Percentiles rank a stretch among this genome's conserved stretches.
phyloP scores from a whole-genome alignment of 2,113 vertebrate genomes.

The Sinocyclocheilus anshuiensis region DNA sequence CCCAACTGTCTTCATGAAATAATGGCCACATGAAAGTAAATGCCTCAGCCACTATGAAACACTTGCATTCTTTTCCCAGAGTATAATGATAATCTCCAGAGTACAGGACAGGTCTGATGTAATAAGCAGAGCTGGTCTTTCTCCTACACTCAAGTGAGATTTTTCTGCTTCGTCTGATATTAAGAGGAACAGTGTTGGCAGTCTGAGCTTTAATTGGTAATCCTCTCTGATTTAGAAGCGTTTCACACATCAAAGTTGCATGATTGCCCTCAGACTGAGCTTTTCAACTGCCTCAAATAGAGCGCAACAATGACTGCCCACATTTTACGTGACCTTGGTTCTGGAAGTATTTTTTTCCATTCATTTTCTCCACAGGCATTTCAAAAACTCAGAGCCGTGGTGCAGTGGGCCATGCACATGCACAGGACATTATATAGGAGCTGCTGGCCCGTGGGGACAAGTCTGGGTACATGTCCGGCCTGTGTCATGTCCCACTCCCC shows the following conservation, averaged over 20 bases:
- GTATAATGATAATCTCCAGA: background rate
- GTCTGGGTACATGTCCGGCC: background rate
- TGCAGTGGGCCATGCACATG: background rate
- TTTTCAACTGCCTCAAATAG: background rate
- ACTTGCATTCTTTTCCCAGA: conserved; percentile 3
- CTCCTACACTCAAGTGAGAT: background rate
- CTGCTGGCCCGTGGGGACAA: background rate
- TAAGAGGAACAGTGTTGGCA: conserved; percentile 16
- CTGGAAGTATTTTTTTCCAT: background rate
- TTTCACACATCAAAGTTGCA: background rate
- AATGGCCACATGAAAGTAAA: conserved; percentile 2
- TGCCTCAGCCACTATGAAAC: background rate
- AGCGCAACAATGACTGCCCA: background rate
- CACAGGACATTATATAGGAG: background rate
- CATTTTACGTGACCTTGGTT: background rate
- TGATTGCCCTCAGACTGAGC: conserved; percentile 3
- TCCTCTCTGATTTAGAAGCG: background rate
- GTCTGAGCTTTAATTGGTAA: background rate
- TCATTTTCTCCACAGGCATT: background rate
- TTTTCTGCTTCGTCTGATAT: conserved; percentile 6
- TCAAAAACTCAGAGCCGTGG: background rate
- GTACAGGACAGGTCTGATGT: background rate
- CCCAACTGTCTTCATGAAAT: background rate
- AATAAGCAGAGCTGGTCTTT: background rate
- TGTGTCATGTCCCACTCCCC: background rate